Evolutionary conservation across 1,140 invertebrate genomes (phyloP).

Genomic region (Stenopsyche tienmushanensis): DNA sequence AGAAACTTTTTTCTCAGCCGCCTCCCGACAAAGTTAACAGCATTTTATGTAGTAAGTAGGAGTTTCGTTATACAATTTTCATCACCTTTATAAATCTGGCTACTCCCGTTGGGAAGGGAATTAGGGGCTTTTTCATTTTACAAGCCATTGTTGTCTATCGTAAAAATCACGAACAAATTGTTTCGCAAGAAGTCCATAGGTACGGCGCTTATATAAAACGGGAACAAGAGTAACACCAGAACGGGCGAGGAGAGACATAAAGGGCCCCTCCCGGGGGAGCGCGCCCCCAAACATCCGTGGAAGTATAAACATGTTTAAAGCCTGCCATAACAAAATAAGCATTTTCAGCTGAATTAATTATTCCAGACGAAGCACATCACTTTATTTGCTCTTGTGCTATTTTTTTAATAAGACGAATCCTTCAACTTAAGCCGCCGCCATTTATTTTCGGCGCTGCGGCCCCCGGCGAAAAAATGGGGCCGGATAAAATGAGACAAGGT

Average conservation of each 20-base stretch:
- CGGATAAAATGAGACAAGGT: no score
- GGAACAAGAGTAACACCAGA: not conserved
- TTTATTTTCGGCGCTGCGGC: no score
- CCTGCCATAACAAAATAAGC: conserved; percentile 29
- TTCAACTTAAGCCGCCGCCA: no score
- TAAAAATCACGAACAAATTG: not conserved
- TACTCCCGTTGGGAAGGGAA: no score
- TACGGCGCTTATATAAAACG: not conserved
- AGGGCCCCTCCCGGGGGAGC: not conserved
- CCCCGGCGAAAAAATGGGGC: no score
- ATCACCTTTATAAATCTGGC: no score
- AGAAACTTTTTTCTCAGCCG: no score
- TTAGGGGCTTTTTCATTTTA: not conserved
- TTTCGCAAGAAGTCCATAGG: not conserved
- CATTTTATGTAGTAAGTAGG: no score
- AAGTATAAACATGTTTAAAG: conserved; percentile 27
- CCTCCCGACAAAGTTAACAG: no score
- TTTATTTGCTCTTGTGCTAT: not conserved
- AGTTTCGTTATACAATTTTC: no score
- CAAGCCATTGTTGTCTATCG: not conserved
- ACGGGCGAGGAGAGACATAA: not conserved
- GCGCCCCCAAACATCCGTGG: not conserved
- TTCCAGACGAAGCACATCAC: not conserved
- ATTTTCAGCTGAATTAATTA: conserved; percentile 25
- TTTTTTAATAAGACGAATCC: not conserved